Conservation (phyloP, 2,888 invertebrate species). For the Chloromyia formosa region DNA sequence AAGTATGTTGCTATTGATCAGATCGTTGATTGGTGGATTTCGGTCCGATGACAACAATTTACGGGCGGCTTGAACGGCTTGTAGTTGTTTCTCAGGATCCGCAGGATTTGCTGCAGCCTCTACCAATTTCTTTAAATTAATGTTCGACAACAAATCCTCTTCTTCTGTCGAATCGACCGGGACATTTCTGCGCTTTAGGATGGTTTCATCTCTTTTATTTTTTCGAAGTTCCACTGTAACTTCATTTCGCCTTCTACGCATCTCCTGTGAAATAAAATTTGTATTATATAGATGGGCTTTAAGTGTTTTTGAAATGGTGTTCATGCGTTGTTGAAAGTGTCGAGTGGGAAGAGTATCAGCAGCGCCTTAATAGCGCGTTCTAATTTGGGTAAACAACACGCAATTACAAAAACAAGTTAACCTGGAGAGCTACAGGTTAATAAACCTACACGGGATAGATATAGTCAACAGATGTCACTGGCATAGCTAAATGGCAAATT, state of each 20-base stretch:
- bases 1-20: conserved; percentile 93
- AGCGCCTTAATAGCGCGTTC: too few relatives aligned
- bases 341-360: too few relatives aligned
- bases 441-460: too few relatives aligned
- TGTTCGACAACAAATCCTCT: conserved; percentile 76
- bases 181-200: conserved; percentile 96
- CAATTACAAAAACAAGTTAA: too few relatives aligned
- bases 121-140: conserved; percentile 84
- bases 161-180: conserved; percentile 84
- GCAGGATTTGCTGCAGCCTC: conserved; percentile 84
- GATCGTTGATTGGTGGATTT: conserved; percentile 97
- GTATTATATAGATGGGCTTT: not conserved
- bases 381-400: too few relatives aligned
- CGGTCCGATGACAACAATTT: conserved; percentile 96
- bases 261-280: conserved; percentile 75
- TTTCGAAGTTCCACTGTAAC: conserved; percentile 96
- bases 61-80: conserved; percentile 93
- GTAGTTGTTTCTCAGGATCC: conserved; percentile 82
- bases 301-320: not conserved
- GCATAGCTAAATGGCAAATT: too few relatives aligned
- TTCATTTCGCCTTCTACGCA: conserved; percentile 96
- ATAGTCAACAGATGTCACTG: too few relatives aligned
- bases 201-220: conserved; percentile 96
- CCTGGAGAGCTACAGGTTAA: too few relatives aligned
- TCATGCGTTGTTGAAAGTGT: too few relatives aligned